Conservation (phyloP, 2,888 invertebrate species). For the Dryobota labecula region DNA sequence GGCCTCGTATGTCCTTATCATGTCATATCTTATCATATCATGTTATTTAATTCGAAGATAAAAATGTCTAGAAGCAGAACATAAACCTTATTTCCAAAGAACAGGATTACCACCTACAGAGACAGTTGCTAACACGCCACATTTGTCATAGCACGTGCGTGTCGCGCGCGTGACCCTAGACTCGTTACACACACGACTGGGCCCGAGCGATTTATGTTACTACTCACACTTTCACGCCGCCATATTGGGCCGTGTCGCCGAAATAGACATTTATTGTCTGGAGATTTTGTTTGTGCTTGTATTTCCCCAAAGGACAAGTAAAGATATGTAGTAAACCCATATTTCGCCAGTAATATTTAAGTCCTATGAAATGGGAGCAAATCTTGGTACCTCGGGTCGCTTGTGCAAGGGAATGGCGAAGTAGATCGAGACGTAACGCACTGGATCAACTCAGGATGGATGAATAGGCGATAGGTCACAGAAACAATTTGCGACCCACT, state of each 20-base stretch:
- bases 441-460: too few species aligned
- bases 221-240: constrained; percentile 47
- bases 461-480: too few species aligned
- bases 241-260: constrained; percentile 11
- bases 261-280: constrained; percentile 26
- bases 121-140: constrained; percentile 24
- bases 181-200: constrained; percentile 54
- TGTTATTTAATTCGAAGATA: neutral
- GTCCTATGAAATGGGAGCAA: neutral
- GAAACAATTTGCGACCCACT: too few species aligned
- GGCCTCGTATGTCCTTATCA: too few species aligned
- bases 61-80: neutral
- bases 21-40: too few species aligned
- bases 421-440: too few species aligned
- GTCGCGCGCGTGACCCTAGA: constrained; percentile 55
- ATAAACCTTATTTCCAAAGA: constrained; percentile 6
- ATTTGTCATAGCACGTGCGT: constrained; percentile 61
- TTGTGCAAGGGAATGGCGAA: too few species aligned
- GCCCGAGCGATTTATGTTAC: constrained; percentile 51
- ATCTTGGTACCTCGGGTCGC: too few species aligned
- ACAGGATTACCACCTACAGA: constrained; percentile 39
- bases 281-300: neutral
- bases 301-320: neutral
- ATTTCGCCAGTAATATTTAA: neutral
- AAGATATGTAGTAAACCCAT: too few species aligned